A percentile compares a stretch with the other conserved stretches of the same genome.
phyloP scores from a whole-genome alignment of 2,113 vertebrate species.

The Ploceus nigricollis region DNA sequence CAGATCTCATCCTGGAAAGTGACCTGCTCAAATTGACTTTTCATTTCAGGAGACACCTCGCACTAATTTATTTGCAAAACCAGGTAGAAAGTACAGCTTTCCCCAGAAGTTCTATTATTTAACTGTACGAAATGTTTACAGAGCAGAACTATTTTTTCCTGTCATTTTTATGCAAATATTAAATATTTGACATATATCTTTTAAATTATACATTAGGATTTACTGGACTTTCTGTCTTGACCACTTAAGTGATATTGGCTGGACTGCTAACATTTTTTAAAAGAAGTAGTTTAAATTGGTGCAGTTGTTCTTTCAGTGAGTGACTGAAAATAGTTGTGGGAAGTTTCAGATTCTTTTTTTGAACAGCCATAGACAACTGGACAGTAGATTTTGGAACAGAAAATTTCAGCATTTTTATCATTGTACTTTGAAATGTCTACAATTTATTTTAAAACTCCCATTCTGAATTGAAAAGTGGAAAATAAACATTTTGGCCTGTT shows the following conservation, averaged over 20 bases:
- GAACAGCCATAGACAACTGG: neutral
- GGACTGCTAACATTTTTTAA: neutral
- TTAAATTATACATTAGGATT: neutral
- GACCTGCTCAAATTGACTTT: neutral
- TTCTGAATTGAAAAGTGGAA: neutral
- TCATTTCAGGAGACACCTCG: neutral
- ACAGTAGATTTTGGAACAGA: neutral
- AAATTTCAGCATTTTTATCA: neutral
- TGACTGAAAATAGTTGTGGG: neutral
- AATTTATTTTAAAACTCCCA: neutral
- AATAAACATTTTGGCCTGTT: neutral
- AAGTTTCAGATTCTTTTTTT: neutral
- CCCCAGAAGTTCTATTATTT: neutral
- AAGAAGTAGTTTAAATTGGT: neutral
- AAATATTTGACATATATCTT: neutral
- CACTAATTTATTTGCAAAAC: neutral
- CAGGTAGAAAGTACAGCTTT: neutral
- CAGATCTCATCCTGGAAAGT: neutral
- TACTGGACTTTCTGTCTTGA: conserved; percentile 12
- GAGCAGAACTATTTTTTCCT: neutral
- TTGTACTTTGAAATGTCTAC: neutral
- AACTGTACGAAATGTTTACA: neutral
- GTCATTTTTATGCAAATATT: neutral
- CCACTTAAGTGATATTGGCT: neutral
- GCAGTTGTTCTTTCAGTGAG: neutral